A percentile compares a stretch with the other conserved stretches of the same genome.
Evolutionary conservation across 2,888 invertebrate species (phyloP).

Genomic region (Brenthis daphne): DNA sequence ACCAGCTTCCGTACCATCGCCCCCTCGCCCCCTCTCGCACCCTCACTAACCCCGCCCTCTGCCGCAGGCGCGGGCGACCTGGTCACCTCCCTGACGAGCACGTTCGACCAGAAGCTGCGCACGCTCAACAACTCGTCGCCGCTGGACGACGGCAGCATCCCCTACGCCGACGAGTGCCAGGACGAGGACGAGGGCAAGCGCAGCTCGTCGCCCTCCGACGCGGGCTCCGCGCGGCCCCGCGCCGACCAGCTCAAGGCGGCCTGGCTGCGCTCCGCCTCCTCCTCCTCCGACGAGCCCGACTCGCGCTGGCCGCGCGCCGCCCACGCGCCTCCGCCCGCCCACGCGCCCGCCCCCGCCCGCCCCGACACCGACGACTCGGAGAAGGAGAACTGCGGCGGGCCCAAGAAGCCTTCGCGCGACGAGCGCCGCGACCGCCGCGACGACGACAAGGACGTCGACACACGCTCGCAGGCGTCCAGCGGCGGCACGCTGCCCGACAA

Average conservation of each 20-base stretch:
- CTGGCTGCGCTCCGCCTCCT: slow-evolving; percentile 73
- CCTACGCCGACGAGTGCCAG: slow-evolving; percentile 87
- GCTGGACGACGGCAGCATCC: slow-evolving; percentile 86
- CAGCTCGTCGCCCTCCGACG: slow-evolving; percentile 61
- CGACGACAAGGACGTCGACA: slow-evolving; percentile 90
- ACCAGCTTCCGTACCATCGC: slow-evolving; percentile 61
- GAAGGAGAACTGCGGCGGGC: slow-evolving; percentile 65
- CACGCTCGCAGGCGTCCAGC: slow-evolving; percentile 83
- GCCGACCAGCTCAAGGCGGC: slow-evolving; percentile 73
- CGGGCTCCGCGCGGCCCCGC: slow-evolving; percentile 43
- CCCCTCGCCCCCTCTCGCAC: neutral
- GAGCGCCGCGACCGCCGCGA: slow-evolving; percentile 79
- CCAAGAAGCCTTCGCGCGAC: slow-evolving; percentile 43
- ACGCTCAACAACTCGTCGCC: slow-evolving; percentile 86
- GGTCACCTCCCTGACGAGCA: slow-evolving; percentile 90
- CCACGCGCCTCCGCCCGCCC: slow-evolving; percentile 62
- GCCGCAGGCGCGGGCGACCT: slow-evolving; percentile 91
- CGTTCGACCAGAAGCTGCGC: slow-evolving; percentile 92
- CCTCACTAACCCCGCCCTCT: slow-evolving; percentile 40
- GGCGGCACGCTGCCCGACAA: slow-evolving; percentile 67
- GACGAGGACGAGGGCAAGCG: slow-evolving; percentile 76
- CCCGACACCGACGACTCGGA: slow-evolving; percentile 66
- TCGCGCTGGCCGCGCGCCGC: slow-evolving; percentile 54
- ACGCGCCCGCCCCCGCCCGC: slow-evolving; percentile 47
- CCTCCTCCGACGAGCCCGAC: slow-evolving; percentile 59